Evolutionary conservation across 2,888 invertebrate species (phyloP).

Genomic region (Lypha dubia): DNA sequence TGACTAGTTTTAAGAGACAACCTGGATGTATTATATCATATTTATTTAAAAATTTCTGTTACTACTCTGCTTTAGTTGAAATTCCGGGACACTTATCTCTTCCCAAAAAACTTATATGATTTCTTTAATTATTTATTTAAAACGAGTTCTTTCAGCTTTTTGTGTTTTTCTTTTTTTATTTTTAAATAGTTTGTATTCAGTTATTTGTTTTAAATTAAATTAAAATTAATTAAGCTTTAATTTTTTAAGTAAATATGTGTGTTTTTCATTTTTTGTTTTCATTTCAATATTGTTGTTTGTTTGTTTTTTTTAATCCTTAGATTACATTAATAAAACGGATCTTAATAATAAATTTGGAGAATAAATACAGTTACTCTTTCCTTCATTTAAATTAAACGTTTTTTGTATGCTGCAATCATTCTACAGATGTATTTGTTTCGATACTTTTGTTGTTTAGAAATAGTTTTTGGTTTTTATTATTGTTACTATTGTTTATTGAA

Average conservation of each 20-base stretch:
- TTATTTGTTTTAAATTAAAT: constrained; percentile 71
- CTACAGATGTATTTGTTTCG: constrained; percentile 29
- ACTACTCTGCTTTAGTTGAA: neutral
- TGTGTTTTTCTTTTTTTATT: constrained; percentile 41
- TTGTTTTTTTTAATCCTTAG: constrained; percentile 52
- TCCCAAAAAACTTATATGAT: neutral
- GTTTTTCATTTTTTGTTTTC: constrained; percentile 17
- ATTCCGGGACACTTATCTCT: neutral
- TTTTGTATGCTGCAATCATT: constrained; percentile 28
- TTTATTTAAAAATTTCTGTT: neutral
- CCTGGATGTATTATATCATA: neutral
- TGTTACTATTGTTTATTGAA: constrained; percentile 41
- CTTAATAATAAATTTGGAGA: constrained; percentile 53
- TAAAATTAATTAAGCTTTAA: constrained; percentile 72
- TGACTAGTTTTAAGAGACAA: constrained; percentile 12
- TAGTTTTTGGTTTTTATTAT: constrained; percentile 69
- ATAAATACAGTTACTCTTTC: constrained; percentile 30
- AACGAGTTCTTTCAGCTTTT: constrained; percentile 30
- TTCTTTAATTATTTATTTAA: constrained; percentile 10
- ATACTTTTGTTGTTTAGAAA: constrained; percentile 64
- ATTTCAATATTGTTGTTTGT: constrained; percentile 28
- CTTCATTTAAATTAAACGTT: constrained; percentile 26
- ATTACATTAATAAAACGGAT: constrained; percentile 53
- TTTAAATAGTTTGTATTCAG: constrained; percentile 58
- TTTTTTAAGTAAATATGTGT: constrained; percentile 70